phyloP scores from a whole-genome alignment of 2,888 invertebrate genomes.

The Halictus quadricinctus region DNA sequence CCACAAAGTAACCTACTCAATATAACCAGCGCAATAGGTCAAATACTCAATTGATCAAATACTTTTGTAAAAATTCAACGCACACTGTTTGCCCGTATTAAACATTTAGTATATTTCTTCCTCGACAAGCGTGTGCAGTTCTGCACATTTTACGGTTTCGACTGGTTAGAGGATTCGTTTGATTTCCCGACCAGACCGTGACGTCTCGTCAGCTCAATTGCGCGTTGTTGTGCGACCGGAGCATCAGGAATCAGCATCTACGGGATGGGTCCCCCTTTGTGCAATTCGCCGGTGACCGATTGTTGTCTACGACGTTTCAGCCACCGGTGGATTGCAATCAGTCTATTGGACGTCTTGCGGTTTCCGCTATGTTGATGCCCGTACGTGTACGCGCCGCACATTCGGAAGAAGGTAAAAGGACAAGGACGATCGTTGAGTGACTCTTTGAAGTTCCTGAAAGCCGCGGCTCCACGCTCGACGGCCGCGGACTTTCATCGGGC shows the following conservation, averaged over 20 bases:
- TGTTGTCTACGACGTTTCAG: constrained; percentile 69
- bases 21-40: too few relatives aligned
- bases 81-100: neutral
- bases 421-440: constrained; percentile 51
- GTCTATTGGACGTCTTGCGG: constrained; percentile 50
- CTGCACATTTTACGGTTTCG: neutral
- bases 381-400: constrained; percentile 14
- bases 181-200: neutral
- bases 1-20: too few relatives aligned
- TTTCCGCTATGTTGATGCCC: constrained; percentile 38
- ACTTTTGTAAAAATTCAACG: neutral
- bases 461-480: constrained; percentile 61
- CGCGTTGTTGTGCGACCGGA: constrained; percentile 32
- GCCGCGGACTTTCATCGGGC: constrained; percentile 55
- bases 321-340: constrained; percentile 63
- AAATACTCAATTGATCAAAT: too few relatives aligned
- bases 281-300: constrained; percentile 66
- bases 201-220: constrained; percentile 59
- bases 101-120: neutral
- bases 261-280: constrained; percentile 63
- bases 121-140: neutral
- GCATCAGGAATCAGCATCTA: constrained; percentile 50
- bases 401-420: constrained; percentile 57
- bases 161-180: constrained; percentile 9
- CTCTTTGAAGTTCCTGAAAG: constrained; percentile 79